phyloP scores from a whole-genome alignment of 1,140 invertebrate genomes.

The Drosophila fuyamai region DNA sequence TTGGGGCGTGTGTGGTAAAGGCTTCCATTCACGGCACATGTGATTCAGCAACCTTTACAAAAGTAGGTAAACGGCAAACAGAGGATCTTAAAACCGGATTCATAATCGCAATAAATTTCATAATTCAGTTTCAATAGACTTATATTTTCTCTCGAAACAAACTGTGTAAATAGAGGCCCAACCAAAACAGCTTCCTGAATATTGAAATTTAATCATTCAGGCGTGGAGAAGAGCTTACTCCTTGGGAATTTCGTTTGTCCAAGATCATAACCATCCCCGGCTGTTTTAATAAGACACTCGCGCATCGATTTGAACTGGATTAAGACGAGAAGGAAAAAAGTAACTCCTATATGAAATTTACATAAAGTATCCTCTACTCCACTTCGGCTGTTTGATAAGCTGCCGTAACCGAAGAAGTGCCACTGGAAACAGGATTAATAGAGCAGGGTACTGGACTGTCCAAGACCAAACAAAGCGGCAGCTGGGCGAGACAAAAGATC shows the following conservation, averaged over 20 bases:
- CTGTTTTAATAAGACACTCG: slow-evolving; percentile 18
- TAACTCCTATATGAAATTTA: slow-evolving; percentile 64
- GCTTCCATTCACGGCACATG: slow-evolving; percentile 4
- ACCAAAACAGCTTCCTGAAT: not conserved
- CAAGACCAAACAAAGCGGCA: slow-evolving; percentile 73
- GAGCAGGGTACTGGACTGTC: slow-evolving; percentile 62
- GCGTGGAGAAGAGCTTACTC: not conserved
- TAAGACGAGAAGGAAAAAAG: slow-evolving; percentile 50
- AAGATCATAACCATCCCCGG: slow-evolving; percentile 15
- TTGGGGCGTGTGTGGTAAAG: slow-evolving; percentile 2
- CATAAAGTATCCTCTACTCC: slow-evolving; percentile 65
- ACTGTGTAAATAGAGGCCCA: slow-evolving; percentile 9
- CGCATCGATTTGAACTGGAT: slow-evolving; percentile 75
- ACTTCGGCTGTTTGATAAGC: slow-evolving; percentile 50
- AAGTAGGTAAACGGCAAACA: slow-evolving; percentile 10
- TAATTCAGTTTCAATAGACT: slow-evolving; percentile 11
- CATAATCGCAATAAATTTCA: slow-evolving; percentile 9
- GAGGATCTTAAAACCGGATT: not conserved
- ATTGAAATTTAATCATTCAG: not conserved
- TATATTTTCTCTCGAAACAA: not conserved
- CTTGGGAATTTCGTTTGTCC: not conserved
- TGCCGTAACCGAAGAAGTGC: slow-evolving; percentile 69
- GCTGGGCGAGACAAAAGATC: slow-evolving; percentile 72
- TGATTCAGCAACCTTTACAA: slow-evolving; percentile 18
- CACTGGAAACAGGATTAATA: slow-evolving; percentile 71